Base-by-base conservation (phyloP, 2,797 vertebrate species). In the Ceyx erithaca region DNA sequence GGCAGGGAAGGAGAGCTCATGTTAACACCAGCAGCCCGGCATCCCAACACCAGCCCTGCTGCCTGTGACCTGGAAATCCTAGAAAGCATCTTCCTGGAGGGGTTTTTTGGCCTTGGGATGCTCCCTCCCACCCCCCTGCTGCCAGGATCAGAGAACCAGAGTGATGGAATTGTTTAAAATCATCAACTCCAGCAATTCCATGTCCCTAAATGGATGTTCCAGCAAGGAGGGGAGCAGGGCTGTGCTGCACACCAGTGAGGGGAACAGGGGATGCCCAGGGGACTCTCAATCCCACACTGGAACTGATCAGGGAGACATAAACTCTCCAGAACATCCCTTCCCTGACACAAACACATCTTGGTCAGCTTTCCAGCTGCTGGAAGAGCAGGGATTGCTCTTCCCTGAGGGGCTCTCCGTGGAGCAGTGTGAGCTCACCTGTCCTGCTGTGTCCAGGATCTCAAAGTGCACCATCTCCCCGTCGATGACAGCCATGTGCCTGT, bases 381-480 rank as follows among this genome's bases (percentile, higher is more conserved):
- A 6, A 17, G 33, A 31, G 70, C 54, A 25, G 51, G 79, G 20
- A 4, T 6, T n/a, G 86, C 19, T 0, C 48, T 31, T 19, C 17
- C 30, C 30, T 0, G 0, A 0, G 0, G 52, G 12, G 35, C 4
- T 48, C 7, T 23, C 17, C 1, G 3, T 0, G 0, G 12, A 15
- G 6, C 0, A 1, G 20, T 4, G 1, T 9, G 58, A 66, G 71
- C 95, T 93, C 82, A 98, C 98, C 97, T 98, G 98, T 22, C 98
- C 98, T 0, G 98, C 98, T 0, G 98, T 98, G 41, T 98, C 98
- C 1, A 98, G 96, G 86, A 98, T 97, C 96, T 98, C 98, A 2
- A 98, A 98, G 87, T 98, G 97, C 54, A 98, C 97, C 87, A 97
- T 94, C 66, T 98, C 98, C 68, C 98, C 98, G 1, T 97, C 97